These are phyloP conservation scores for Pelagia noctiluca DNA, from an alignment of 30 jellyfish, hydroid and myxozoan species.

Conservation along the genomic window DNA sequence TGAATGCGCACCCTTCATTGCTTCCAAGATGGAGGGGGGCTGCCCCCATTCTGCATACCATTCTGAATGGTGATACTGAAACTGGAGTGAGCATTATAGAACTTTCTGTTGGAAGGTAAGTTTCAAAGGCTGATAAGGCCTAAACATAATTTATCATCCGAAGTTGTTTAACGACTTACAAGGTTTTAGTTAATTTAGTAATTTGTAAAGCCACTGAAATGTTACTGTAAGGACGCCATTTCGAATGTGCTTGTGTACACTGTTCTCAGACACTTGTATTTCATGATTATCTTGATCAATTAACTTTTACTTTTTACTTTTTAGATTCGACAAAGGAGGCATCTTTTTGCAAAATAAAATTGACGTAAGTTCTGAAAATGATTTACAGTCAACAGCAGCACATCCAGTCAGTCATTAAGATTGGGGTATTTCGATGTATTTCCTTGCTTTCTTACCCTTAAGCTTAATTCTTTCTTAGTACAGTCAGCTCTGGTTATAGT, in stretches of 20 bases:
- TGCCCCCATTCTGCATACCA: slow-evolving; percentile 90
- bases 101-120: slow-evolving; percentile 78
- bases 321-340: slow-evolving; percentile 55
- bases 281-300: not conserved
- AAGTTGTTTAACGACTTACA: too few species aligned
- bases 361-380: slow-evolving; percentile 13
- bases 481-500: too few species aligned
- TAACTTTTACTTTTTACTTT: not conserved
- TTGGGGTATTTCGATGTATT: too few species aligned
- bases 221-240: not conserved
- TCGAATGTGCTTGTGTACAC: not conserved
- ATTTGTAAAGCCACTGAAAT: not conserved
- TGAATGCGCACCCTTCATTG: slow-evolving; percentile 96
- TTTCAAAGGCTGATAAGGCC: not conserved
- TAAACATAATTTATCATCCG: too few species aligned
- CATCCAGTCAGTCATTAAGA: too few species aligned
- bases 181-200: not conserved
- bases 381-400: not conserved
- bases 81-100: slow-evolving; percentile 94
- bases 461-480: too few species aligned
- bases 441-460: too few species aligned
- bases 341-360: slow-evolving; percentile 42
- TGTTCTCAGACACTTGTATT: not conserved
- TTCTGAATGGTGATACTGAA: slow-evolving; percentile 76
- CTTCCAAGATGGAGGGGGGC: slow-evolving; percentile 99